Base-by-base conservation (phyloP, 1,140 invertebrate genomes). In the Oryctes rhinoceros region DNA sequence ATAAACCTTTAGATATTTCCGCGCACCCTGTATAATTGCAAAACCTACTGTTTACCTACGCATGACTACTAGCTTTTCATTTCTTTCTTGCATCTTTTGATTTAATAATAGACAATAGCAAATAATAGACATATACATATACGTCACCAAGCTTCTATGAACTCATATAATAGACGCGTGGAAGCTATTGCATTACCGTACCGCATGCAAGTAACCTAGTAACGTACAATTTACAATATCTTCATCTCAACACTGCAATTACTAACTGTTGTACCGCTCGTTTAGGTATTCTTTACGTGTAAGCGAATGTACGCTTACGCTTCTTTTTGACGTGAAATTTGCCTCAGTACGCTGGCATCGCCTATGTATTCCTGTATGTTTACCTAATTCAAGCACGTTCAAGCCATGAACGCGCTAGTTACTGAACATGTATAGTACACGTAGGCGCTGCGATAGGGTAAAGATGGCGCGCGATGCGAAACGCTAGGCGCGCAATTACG, bases 191-290 rank as follows among this genome's bases (percentile, higher is more conserved):
- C 9, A 44, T 10, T 44, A 44, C 9, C 5, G 5, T 7, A 44
- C 5, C 9, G 5, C 39, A 44, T 44, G 9, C 0, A 44, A 44
- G 39, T 44, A 44, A 44, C 39, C 24, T 30, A 30, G 24, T 30
- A 44, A 44, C 53, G 18, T 59, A n/a, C n/a, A 59, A 59, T 59
- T n/a, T 59, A 59, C 53, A 59, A 59, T 59, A 59, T 59, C 53
- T 59, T 18, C 53, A 4, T 4, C 15, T 59, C 53, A 59, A 6
- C 13, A 18, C 1, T 18, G 18, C 53, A 59, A 59, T 59, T 59
- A 59, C 18, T 18, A 18, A n/a, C 13, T n/a, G 15, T 7, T 59
- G 18, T 59, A 18, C 15, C 3, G 49, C 18, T 18, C 15, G n/a
- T 15, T 18, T 59, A 18, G 15, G 13, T 59, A 59, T 18, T n/a